Base-by-base conservation (phyloP, 2,113 vertebrate genomes). In the Misgurnus mizolepis region DNA sequence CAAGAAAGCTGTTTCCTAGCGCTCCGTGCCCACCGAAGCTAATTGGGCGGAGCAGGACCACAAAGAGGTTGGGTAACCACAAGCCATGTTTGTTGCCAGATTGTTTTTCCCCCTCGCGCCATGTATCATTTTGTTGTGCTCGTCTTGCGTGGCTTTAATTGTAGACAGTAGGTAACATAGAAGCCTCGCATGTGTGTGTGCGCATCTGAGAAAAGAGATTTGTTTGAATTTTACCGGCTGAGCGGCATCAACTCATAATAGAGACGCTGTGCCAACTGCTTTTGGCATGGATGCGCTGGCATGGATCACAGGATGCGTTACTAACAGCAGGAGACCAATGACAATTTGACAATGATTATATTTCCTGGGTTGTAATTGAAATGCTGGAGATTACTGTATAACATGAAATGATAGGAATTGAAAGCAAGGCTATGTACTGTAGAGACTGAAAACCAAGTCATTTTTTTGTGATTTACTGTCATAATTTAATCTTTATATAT, bases 1-100 rank as follows among this genome's bases (percentile, higher is more conserved):
- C 82, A 74, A 81, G 78, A 82, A 78, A 49, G 83, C 84, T 87
- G 89, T 85, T 87, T 83, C 80, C 82, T 80, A 79, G 66, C 53
- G 67, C 79, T 76, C 49, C 78, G 80, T 84, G 75, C 80, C 73
- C 72, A 86, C 87, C 86, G 77, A 84, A 88, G 87, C 90, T 93
- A 94, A 94, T 94, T 93, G 91, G 92, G 86, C 89, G 74, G 86
- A 88, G 87, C 87, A 88, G 83, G 88, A 83, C 91, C 83, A 76
- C 86, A 89, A 90, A 91, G 90, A 86, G 88, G 85, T 82, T 8
- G 53, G 14, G 86, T 86, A 89, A 91, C 89, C 87, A 15, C 90
- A 89, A 73, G 64, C 61, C 62, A 76, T 71, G 71, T 81, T 85
- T 81, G 85, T 85, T 86, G 69, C 82, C 74, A 72, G 80, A 80